These are phyloP conservation scores for Formica selysi DNA, from an alignment of 1,140 invertebrate species.

Conservation along the genomic window DNA sequence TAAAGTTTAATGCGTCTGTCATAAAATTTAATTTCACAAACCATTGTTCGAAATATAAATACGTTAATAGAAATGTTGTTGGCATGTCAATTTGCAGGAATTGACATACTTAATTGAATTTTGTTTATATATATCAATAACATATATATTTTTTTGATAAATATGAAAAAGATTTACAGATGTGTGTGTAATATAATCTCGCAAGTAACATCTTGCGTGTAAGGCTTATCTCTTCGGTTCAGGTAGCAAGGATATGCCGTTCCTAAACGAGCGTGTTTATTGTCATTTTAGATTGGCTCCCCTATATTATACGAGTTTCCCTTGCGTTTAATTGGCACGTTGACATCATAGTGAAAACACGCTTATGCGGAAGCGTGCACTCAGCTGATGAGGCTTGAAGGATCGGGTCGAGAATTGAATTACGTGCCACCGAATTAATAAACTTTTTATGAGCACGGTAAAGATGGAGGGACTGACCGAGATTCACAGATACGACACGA, in stretches of 20 bases:
- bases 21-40: slow-evolving; percentile 17
- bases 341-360: not conserved
- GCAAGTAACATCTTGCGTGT: not conserved
- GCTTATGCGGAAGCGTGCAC: slow-evolving; percentile 10
- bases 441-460: slow-evolving; percentile 36
- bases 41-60: slow-evolving; percentile 21
- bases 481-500: slow-evolving; percentile 67
- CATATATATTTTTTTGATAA: not conserved
- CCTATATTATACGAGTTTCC: not conserved
- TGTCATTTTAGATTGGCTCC: slow-evolving; percentile 30
- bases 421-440: slow-evolving; percentile 70
- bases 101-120: not conserved
- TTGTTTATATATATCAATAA: slow-evolving; percentile 21
- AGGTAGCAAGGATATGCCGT: not conserved
- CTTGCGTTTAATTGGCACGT: slow-evolving; percentile 10
- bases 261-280: slow-evolving; percentile 16
- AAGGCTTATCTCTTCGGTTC: not conserved
- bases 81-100: not conserved
- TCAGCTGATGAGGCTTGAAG: slow-evolving; percentile 7
- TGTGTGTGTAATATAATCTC: not conserved
- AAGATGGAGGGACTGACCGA: slow-evolving; percentile 38
- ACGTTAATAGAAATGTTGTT: slow-evolving; percentile 14
- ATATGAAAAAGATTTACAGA: not conserved
- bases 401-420: slow-evolving; percentile 53
- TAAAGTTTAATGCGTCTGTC: slow-evolving; percentile 30